Percentiles rank a stretch among this genome's conserved stretches.
These are phyloP conservation scores for Isaurus tuberculatus DNA, from an alignment of 92 coral and sea anemone genomes.

Conservation along the genomic window DNA sequence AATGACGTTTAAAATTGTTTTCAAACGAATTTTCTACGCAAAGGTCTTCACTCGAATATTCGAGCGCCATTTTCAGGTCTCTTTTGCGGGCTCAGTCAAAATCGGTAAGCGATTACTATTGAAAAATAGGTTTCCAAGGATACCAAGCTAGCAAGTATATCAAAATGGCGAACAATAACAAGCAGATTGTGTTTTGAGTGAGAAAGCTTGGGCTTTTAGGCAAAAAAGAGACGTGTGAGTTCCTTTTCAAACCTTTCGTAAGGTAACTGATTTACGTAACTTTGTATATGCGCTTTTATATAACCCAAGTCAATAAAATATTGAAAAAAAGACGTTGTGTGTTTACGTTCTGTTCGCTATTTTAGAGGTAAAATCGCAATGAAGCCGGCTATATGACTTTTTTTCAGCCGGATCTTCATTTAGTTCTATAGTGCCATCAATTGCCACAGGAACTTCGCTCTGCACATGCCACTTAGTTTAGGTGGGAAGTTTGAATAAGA, in stretches of 20 bases:
- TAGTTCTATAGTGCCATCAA: background rate
- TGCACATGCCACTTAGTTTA: conserved; percentile 22
- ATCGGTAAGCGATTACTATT: background rate
- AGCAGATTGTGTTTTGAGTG: conserved; percentile 2
- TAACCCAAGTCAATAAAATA: conserved; percentile 30
- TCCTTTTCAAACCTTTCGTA: conserved; percentile 10
- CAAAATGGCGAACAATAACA: background rate
- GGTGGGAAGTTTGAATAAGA: conserved; percentile 23
- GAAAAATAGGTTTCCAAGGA: conserved; percentile 13
- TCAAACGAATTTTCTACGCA: conserved; percentile 7
- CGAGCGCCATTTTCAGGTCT: conserved; percentile 5
- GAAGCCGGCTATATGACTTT: background rate
- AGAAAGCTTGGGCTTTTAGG: background rate
- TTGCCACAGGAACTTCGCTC: conserved; percentile 12
- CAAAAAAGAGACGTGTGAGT: background rate
- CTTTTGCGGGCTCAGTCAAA: conserved; percentile 5
- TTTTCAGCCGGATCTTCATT: conserved; percentile 24
- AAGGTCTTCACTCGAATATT: conserved; percentile 17
- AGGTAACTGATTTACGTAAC: background rate
- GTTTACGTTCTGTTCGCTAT: conserved; percentile 22
- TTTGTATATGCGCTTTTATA: background rate
- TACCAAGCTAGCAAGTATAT: background rate
- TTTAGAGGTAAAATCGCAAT: conserved; percentile 19
- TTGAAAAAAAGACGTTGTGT: conserved; percentile 12
- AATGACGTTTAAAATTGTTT: background rate